phyloP scores from a whole-genome alignment of 2,888 invertebrate species.

The Epistrophella euchroma region DNA sequence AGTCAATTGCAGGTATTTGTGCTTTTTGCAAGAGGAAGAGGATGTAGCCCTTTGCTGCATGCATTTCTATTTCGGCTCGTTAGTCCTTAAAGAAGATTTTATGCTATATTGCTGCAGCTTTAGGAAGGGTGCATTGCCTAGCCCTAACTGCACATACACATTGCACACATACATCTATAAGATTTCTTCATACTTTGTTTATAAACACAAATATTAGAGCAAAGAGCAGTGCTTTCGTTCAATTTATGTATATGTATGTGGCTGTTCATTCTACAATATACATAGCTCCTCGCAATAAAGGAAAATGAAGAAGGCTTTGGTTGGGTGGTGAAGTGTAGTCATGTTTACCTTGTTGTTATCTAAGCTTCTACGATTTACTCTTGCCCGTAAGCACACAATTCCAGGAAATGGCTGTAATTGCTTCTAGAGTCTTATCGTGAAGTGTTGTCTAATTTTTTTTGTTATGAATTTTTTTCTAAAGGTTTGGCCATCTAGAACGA shows the following conservation, averaged over 20 bases:
- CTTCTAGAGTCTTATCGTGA: conserved; percentile 61
- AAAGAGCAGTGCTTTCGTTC: conserved; percentile 34
- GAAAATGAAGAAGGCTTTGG: conserved; percentile 41
- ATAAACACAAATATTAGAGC: conserved; percentile 16
- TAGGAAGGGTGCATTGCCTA: background rate
- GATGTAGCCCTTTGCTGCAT: conserved; percentile 56
- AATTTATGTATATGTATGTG: conserved; percentile 12
- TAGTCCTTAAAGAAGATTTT: conserved; percentile 63
- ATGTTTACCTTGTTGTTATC: conserved; percentile 71
- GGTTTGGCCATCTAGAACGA: background rate
- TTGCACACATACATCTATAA: background rate
- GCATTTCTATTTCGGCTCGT: conserved; percentile 71
- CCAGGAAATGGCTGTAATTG: conserved; percentile 69
- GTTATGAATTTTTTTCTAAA: conserved; percentile 28
- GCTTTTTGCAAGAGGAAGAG: too few relatives aligned
- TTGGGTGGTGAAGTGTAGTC: conserved; percentile 57
- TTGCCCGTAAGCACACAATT: conserved; percentile 69
- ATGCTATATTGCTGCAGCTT: conserved; percentile 35
- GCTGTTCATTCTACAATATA: background rate
- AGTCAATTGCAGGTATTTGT: conserved; percentile 50
- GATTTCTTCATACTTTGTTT: background rate
- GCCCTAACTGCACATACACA: background rate
- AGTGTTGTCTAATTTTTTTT: conserved; percentile 33
- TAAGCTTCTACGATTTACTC: conserved; percentile 68
- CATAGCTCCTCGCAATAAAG: conserved; percentile 39